Conservation (phyloP, 2,888 invertebrate genomes). For the Ormyrus pomaceus region DNA sequence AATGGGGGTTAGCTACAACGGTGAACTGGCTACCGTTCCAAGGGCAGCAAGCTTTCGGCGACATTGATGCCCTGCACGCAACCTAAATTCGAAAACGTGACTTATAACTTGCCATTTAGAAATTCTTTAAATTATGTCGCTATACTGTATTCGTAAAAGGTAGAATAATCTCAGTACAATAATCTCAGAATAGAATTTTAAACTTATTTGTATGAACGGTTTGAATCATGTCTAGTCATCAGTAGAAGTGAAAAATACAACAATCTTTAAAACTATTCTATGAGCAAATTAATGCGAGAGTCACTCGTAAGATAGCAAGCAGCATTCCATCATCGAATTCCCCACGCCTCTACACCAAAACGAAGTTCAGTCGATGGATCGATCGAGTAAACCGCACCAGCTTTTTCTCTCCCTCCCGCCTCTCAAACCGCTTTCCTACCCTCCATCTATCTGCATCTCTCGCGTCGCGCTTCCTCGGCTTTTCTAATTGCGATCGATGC, state of each 20-base stretch:
- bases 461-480: neutral
- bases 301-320: conserved; percentile 9
- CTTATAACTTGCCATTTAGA: conserved; percentile 1
- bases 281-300: too few relatives aligned
- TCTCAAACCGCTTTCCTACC: too few relatives aligned
- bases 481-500: conserved; percentile 41
- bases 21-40: conserved; percentile 62
- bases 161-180: too few relatives aligned
- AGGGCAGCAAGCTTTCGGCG: conserved; percentile 58
- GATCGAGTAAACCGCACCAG: neutral
- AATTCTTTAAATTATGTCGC: too few relatives aligned
- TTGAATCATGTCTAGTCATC: too few relatives aligned
- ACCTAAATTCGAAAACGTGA: conserved; percentile 34
- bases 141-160: too few relatives aligned
- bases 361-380: conserved; percentile 25
- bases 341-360: neutral
- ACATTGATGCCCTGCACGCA: conserved; percentile 41
- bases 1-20: conserved; percentile 60
- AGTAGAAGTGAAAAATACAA: too few relatives aligned
- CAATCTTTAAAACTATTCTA: too few relatives aligned
- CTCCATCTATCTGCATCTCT: conserved; percentile 6
- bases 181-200: too few relatives aligned
- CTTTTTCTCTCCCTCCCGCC: too few relatives aligned
- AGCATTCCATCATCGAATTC: neutral
- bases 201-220: too few relatives aligned